These are phyloP conservation scores for Portunus trituberculatus DNA, from an alignment of 1,140 invertebrate species.

Conservation along the genomic window DNA sequence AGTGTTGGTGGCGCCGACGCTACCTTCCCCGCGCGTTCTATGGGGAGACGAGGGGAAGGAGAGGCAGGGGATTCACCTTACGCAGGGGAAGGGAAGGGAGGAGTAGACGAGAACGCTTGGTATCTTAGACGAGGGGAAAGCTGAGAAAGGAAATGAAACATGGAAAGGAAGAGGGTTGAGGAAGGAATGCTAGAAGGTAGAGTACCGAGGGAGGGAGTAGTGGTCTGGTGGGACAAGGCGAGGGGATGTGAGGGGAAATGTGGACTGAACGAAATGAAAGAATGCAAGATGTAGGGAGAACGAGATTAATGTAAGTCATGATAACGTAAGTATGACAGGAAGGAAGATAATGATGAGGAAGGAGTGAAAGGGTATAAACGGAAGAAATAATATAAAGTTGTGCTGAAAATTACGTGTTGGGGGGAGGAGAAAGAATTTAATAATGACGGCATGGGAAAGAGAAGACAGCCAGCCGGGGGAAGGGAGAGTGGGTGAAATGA, in stretches of 20 bases:
- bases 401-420: slow-evolving; percentile 3
- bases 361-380: neutral
- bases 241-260: neutral
- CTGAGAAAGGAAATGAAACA: neutral
- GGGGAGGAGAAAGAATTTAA: slow-evolving; percentile 16
- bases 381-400: slow-evolving; percentile 39
- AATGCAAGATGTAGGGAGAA: neutral
- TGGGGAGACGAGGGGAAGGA: neutral
- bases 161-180: neutral
- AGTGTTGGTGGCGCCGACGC: neutral
- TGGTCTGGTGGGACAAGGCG: neutral
- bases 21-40: neutral
- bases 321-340: neutral
- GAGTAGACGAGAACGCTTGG: neutral
- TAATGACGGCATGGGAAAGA: neutral
- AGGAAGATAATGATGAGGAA: slow-evolving; percentile 36
- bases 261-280: neutral
- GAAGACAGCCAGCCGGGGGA: neutral
- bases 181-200: neutral
- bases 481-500: neutral
- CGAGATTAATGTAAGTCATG: neutral
- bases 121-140: slow-evolving; percentile 10
- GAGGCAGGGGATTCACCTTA: neutral
- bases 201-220: neutral
- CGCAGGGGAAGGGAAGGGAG: neutral